Percentiles rank a stretch among this genome's conserved stretches.
Evolutionary conservation across 2,797 vertebrate genomes (phyloP).

Genomic region (Novumbra hubbsi): DNA sequence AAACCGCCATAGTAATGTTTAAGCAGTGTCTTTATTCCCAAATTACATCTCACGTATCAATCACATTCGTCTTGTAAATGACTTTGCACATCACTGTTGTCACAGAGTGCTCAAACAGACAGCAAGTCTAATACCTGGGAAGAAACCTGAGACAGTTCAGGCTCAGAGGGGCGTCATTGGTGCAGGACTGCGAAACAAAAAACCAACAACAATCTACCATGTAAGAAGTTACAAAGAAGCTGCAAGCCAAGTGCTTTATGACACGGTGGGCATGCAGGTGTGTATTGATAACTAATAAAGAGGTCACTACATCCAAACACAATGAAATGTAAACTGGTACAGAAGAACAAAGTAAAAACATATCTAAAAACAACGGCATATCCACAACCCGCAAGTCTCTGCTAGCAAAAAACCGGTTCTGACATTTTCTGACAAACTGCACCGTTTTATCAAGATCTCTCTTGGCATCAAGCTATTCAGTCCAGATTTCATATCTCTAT

Average conservation of each 20-base stretch:
- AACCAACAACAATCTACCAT: neutral
- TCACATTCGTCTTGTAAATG: no score
- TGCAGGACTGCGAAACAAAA: neutral
- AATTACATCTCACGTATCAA: no score
- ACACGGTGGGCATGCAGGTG: neutral
- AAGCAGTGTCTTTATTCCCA: no score
- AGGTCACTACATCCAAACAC: neutral
- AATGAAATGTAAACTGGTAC: neutral
- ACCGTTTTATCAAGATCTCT: constrained; percentile 27
- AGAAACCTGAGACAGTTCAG: no score
- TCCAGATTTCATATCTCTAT: constrained; percentile 23
- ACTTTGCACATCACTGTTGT: no score
- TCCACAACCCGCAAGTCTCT: constrained; percentile 15
- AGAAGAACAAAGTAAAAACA: neutral
- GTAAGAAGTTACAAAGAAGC: neutral
- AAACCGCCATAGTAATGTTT: no score
- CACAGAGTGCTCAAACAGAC: no score
- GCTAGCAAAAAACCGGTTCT: constrained; percentile 19
- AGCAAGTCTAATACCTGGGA: no score
- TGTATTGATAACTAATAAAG: neutral
- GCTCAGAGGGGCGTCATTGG: neutral
- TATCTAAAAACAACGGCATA: constrained; percentile 6
- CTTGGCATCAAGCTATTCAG: constrained; percentile 9
- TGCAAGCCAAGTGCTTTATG: neutral
- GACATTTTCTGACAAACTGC: constrained; percentile 23